These are phyloP conservation scores for Apamea sordens DNA, from an alignment of 2,888 invertebrate genomes.

Conservation along the genomic window DNA sequence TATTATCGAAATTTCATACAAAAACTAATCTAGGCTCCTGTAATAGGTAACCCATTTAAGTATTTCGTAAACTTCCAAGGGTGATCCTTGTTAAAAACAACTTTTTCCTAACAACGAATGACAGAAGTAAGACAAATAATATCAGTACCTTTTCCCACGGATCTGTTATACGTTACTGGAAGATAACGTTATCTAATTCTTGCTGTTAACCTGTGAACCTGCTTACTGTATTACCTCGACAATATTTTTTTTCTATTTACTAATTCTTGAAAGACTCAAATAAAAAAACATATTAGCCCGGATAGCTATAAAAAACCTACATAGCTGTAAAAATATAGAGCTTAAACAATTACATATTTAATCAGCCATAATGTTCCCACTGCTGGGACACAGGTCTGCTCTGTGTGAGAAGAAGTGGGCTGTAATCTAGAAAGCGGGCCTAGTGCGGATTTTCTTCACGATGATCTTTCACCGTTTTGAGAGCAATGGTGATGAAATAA, in stretches of 20 bases:
- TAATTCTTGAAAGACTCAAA: neutral
- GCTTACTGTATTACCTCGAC: too few species aligned
- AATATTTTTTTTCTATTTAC: too few species aligned
- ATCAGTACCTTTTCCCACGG: neutral
- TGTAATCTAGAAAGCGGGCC: too few species aligned
- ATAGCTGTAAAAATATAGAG: neutral
- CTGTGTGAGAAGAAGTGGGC: too few species aligned
- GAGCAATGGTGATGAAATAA: too few species aligned
- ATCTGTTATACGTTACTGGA: neutral
- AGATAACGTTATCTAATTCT: neutral
- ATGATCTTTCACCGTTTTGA: neutral
- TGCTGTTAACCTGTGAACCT: too few species aligned
- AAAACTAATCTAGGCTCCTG: neutral
- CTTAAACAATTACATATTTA: neutral
- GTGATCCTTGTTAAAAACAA: conserved; percentile 32
- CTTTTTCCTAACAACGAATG: conserved; percentile 17
- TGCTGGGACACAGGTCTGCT: too few species aligned
- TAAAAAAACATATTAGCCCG: too few species aligned
- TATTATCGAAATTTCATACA: too few species aligned
- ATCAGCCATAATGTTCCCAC: too few species aligned
- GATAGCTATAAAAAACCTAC: too few species aligned
- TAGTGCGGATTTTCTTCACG: too few species aligned
- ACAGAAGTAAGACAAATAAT: conserved; percentile 17
- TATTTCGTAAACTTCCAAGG: conserved; percentile 22
- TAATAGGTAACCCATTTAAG: neutral